A percentile compares a stretch with the other conserved stretches of the same genome.
Evolutionary conservation across 1,140 invertebrate genomes (phyloP).

Genomic region (Lerema accius): DNA sequence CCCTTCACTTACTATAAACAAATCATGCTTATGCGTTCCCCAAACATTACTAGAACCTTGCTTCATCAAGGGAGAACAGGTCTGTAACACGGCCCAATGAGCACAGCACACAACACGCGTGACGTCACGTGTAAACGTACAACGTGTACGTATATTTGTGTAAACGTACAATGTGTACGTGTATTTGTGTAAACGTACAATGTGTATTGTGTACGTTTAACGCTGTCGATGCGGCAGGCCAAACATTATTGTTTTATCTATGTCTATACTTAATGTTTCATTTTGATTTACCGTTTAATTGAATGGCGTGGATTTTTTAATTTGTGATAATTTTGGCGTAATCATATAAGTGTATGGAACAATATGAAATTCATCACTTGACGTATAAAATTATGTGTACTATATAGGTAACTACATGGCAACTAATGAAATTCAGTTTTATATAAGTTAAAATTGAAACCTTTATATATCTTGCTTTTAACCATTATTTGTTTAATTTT

Average conservation of each 20-base stretch:
- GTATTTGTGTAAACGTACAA: constrained; percentile 4
- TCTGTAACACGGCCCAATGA: neutral
- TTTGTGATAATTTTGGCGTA: too few relatives aligned
- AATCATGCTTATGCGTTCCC: neutral
- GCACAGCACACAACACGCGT: constrained; percentile 12
- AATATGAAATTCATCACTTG: too few relatives aligned
- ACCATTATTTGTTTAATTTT: too few relatives aligned
- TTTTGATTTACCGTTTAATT: neutral
- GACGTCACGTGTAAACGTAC: neutral
- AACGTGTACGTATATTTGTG: neutral
- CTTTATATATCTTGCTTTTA: too few relatives aligned
- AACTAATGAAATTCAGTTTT: too few relatives aligned
- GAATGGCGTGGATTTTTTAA: too few relatives aligned
- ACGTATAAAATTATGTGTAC: too few relatives aligned
- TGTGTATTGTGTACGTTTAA: constrained; percentile 2
- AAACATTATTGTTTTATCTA: constrained; percentile 12
- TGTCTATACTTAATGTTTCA: neutral
- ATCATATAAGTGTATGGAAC: too few relatives aligned
- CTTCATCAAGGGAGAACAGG: neutral
- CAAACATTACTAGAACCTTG: neutral
- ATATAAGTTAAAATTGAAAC: too few relatives aligned
- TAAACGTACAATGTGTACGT: constrained; percentile 2
- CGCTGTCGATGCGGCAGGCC: constrained; percentile 1
- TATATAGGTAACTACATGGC: too few relatives aligned
- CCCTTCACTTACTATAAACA: too few relatives aligned